phyloP scores from a whole-genome alignment of 2,888 invertebrate genomes.

The Nomada goodeniana region DNA sequence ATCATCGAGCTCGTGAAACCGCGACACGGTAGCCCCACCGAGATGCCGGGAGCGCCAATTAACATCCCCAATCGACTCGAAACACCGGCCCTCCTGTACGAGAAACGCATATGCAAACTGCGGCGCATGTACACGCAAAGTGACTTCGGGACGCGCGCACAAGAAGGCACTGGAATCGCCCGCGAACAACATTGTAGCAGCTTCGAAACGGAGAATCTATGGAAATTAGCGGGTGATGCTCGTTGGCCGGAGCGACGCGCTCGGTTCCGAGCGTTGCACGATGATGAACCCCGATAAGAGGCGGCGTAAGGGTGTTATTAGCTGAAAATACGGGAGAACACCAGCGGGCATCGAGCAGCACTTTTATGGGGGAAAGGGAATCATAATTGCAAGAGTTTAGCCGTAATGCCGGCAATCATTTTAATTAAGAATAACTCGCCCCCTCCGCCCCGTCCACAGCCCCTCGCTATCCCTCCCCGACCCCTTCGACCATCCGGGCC shows the following conservation, averaged over 20 bases:
- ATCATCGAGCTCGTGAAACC: background rate
- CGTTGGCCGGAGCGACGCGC: slow-evolving; percentile 64
- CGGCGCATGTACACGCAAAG: too few relatives aligned
- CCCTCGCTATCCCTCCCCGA: background rate
- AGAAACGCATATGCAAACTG: too few relatives aligned
- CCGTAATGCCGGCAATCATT: slow-evolving; percentile 81
- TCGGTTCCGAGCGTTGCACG: slow-evolving; percentile 64
- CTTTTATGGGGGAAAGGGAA: slow-evolving; percentile 75
- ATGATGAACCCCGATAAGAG: slow-evolving; percentile 78
- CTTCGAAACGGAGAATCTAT: slow-evolving; percentile 64
- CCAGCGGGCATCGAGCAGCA: slow-evolving; percentile 75
- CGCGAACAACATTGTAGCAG: slow-evolving; percentile 42
- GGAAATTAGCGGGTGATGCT: slow-evolving; percentile 73
- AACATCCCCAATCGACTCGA: too few relatives aligned
- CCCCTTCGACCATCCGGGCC: slow-evolving; percentile 47
- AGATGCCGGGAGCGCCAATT: too few relatives aligned
- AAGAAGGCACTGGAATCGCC: background rate
- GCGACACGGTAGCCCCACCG: background rate
- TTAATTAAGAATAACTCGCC: slow-evolving; percentile 79
- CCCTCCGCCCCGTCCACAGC: background rate
- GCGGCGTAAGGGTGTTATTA: slow-evolving; percentile 79
- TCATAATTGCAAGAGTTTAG: slow-evolving; percentile 81
- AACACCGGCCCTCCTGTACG: background rate
- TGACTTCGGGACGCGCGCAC: background rate
- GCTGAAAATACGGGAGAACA: slow-evolving; percentile 77